These are phyloP conservation scores for Myzus persicae DNA, from an alignment of 1,140 invertebrate species.

Conservation along the genomic window DNA sequence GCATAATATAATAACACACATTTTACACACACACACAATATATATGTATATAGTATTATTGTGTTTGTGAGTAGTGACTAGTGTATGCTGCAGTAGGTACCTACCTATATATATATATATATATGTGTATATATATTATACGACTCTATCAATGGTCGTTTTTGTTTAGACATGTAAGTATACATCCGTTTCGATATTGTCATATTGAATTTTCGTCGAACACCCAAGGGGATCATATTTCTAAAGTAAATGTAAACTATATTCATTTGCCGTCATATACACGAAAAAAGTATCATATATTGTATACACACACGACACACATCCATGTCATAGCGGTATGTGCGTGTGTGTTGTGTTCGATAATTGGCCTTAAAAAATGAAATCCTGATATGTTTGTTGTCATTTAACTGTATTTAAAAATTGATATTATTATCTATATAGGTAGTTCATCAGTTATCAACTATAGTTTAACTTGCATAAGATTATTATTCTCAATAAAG, in stretches of 20 bases:
- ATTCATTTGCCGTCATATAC: background rate
- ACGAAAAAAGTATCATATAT: background rate
- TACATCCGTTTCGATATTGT: slow-evolving; percentile 29
- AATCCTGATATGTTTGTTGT: background rate
- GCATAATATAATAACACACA: slow-evolving; percentile 43
- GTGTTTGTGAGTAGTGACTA: background rate
- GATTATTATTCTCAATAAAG: background rate
- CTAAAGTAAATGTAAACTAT: background rate
- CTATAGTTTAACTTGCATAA: background rate
- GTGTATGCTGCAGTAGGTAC: background rate
- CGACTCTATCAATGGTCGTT: background rate
- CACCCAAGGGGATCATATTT: slow-evolving; percentile 33
- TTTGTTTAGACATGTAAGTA: slow-evolving; percentile 47
- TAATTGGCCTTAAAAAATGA: background rate
- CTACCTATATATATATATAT: no score
- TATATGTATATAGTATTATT: background rate
- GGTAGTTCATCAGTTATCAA: background rate
- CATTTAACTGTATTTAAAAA: background rate
- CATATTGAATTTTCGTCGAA: slow-evolving; percentile 31
- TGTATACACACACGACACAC: background rate
- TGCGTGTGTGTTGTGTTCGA: background rate
- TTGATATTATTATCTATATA: background rate
- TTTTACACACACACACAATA: background rate
- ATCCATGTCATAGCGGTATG: background rate
- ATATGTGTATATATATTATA: slow-evolving; percentile 34